Percentiles rank a stretch among this genome's conserved stretches.
Conservation (phyloP, 2,888 invertebrate species). For the Synanthedon tipuliformis region DNA sequence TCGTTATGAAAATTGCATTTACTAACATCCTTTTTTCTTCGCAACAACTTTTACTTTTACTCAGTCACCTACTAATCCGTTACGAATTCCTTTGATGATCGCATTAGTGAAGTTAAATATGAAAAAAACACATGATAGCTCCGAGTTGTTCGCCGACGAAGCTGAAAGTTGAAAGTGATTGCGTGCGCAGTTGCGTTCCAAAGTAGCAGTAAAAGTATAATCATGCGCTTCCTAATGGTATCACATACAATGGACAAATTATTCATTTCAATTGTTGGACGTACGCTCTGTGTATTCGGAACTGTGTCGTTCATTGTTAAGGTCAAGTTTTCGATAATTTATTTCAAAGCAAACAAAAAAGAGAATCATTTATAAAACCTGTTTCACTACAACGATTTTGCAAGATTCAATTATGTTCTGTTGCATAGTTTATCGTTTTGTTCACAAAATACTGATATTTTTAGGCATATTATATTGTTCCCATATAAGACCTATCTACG, state of each 20-base stretch:
- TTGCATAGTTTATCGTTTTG: too few species aligned
- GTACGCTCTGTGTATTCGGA: slow-evolving; percentile 24
- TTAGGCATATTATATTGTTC: too few species aligned
- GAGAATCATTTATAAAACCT: not conserved
- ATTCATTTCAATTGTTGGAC: slow-evolving; percentile 10
- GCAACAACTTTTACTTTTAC: slow-evolving; percentile 15
- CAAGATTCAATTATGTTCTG: too few species aligned
- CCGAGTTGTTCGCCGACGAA: slow-evolving; percentile 14
- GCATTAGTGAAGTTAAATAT: slow-evolving; percentile 9
- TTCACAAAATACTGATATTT: too few species aligned
- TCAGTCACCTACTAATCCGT: slow-evolving; percentile 14
- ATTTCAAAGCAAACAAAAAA: not conserved
- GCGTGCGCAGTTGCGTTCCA: slow-evolving; percentile 48
- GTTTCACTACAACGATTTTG: not conserved
- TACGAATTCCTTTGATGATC: slow-evolving; percentile 17
- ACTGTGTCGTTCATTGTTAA: slow-evolving; percentile 33
- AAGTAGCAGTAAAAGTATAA: slow-evolving; percentile 52
- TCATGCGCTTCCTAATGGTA: slow-evolving; percentile 41
- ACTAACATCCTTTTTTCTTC: not conserved
- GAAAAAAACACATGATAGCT: slow-evolving; percentile 15
- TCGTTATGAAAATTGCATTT: not conserved
- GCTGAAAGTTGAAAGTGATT: slow-evolving; percentile 62
- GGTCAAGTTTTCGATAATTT: slow-evolving; percentile 22
- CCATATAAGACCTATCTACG: too few species aligned
- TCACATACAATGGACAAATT: slow-evolving; percentile 30